Percentiles rank a stretch among this genome's conserved stretches.
These are phyloP conservation scores for Equus przewalskii DNA, from an alignment of 2,113 vertebrate species.

Conservation along the genomic window DNA sequence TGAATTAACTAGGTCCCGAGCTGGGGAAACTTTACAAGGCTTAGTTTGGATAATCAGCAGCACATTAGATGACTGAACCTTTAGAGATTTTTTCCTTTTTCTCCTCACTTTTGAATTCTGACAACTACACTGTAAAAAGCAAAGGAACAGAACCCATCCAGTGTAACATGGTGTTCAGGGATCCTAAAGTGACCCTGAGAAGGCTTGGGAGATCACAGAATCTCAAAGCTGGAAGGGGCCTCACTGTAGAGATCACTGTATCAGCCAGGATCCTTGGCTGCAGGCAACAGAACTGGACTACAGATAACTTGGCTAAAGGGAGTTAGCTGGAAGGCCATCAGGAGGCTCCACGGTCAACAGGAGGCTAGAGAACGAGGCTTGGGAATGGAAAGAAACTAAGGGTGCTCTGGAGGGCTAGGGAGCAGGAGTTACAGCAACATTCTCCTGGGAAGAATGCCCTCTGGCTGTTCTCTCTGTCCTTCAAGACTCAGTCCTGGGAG, in stretches of 20 bases:
- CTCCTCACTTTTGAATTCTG: neutral
- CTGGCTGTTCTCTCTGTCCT: neutral
- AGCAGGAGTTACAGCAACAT: neutral
- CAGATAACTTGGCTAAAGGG: neutral
- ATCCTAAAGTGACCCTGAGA: neutral
- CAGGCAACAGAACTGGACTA: neutral
- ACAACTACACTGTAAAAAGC: neutral
- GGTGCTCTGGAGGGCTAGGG: neutral
- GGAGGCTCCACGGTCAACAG: neutral
- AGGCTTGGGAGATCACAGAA: neutral
- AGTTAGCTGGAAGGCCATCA: neutral
- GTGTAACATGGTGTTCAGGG: neutral
- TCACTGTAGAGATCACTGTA: neutral
- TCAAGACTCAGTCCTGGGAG: neutral
- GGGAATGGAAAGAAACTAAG: neutral
- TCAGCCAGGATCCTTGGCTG: neutral
- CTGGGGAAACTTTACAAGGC: neutral
- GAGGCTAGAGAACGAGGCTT: neutral
- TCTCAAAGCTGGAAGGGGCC: neutral
- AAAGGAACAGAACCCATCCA: neutral
- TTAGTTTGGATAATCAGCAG: neutral
- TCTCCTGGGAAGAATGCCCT: neutral
- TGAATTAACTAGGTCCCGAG: conserved; percentile 2
- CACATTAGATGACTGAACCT: neutral
- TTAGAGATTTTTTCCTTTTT: neutral